Conservation (phyloP, 2,888 invertebrate genomes). For the Syrphus vitripennis region DNA sequence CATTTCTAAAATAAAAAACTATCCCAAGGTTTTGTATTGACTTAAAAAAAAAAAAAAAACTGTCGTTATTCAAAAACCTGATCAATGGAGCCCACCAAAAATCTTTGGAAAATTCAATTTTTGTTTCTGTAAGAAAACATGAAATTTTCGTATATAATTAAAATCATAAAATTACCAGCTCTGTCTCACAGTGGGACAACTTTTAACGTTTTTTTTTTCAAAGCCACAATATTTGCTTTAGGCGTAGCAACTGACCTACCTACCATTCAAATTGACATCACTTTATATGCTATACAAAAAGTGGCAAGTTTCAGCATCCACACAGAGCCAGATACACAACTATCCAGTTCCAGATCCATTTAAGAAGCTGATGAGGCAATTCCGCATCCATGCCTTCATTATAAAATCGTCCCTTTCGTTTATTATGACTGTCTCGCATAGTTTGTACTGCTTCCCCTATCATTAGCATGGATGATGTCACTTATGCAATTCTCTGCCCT, state of each 20-base stretch:
- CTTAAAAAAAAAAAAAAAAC: no score
- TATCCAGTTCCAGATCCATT: background rate
- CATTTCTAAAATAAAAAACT: no score
- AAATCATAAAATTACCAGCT: no score
- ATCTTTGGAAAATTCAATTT: no score
- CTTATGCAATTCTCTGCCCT: background rate
- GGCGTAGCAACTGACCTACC: background rate
- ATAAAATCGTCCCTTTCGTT: background rate
- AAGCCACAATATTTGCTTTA: no score
- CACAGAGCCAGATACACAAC: background rate
- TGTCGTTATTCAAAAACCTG: no score
- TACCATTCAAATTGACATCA: background rate
- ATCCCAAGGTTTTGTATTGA: no score
- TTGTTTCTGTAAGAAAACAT: no score
- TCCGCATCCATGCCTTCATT: background rate
- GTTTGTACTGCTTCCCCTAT: slow-evolving; percentile 28
- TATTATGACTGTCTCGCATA: slow-evolving; percentile 14
- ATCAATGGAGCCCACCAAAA: no score
- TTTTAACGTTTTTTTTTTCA: no score
- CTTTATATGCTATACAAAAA: background rate
- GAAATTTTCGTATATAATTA: no score
- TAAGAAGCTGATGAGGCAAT: slow-evolving; percentile 29
- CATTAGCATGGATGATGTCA: slow-evolving; percentile 34
- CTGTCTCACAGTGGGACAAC: no score
- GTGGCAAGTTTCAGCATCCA: background rate